Conservation (phyloP, 2,113 vertebrate species). For the Panurus biarmicus region DNA sequence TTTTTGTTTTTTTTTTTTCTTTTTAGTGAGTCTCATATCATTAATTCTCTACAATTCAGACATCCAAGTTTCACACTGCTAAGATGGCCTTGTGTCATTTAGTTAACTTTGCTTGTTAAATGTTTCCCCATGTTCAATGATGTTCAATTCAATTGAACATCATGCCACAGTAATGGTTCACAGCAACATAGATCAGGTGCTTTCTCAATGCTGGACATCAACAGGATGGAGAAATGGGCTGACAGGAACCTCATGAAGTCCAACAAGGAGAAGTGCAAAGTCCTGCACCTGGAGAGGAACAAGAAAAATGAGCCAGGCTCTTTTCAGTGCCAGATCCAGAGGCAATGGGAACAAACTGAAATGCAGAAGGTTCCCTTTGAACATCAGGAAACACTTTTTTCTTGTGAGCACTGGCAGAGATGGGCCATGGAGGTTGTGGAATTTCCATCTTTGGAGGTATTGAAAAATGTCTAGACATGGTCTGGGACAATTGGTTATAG, state of each 20-base stretch:
- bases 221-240: neutral
- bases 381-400: neutral
- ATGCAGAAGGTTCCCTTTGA: neutral
- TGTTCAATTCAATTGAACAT: neutral
- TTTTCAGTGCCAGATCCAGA: neutral
- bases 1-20: too few relatives aligned
- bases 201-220: neutral
- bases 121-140: neutral
- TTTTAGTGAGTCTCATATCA: neutral
- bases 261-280: neutral
- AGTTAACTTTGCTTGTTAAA: neutral
- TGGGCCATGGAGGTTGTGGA: neutral
- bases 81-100: neutral
- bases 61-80: neutral
- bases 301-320: neutral
- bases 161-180: neutral
- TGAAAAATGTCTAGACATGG: neutral
- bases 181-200: neutral
- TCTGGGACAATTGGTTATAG: neutral
- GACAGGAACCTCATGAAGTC: neutral
- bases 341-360: neutral
- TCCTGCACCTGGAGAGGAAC: neutral
- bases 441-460: neutral
- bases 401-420: accelerated
- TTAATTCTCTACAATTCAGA: neutral